Conservation (phyloP, 2,888 invertebrate genomes). For the Agrochola macilenta region DNA sequence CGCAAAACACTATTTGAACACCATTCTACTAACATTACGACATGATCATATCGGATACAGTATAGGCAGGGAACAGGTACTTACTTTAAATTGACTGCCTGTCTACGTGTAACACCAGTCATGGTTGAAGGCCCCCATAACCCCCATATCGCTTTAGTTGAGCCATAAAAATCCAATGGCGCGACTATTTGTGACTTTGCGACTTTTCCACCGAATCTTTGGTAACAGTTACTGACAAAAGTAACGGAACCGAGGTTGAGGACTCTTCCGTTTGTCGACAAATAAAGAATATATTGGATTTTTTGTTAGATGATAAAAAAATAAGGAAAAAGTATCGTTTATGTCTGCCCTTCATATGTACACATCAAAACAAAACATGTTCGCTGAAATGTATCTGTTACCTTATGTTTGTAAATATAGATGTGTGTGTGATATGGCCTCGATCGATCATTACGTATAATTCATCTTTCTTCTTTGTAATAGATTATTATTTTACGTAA, state of each 20-base stretch:
- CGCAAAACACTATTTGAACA: slow-evolving; percentile 2
- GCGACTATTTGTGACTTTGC: slow-evolving; percentile 56
- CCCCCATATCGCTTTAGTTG: slow-evolving; percentile 58
- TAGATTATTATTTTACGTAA: neutral
- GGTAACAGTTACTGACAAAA: slow-evolving; percentile 36
- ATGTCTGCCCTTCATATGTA: slow-evolving; percentile 51
- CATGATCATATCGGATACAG: slow-evolving; percentile 30
- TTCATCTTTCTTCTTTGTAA: slow-evolving; percentile 14
- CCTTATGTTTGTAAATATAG: slow-evolving; percentile 37
- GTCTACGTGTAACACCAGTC: slow-evolving; percentile 45
- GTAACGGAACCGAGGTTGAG: slow-evolving; percentile 45
- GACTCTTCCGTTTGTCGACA: slow-evolving; percentile 52
- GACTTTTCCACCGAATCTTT: slow-evolving; percentile 36
- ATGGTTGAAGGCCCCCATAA: slow-evolving; percentile 52
- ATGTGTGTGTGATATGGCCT: slow-evolving; percentile 12
- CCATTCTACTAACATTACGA: slow-evolving; percentile 35
- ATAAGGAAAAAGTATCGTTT: slow-evolving; percentile 64
- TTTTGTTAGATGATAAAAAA: slow-evolving; percentile 61
- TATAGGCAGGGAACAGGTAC: slow-evolving; percentile 45
- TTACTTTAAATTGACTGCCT: slow-evolving; percentile 57
- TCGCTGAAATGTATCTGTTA: slow-evolving; percentile 57
- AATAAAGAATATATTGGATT: slow-evolving; percentile 65
- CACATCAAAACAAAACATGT: slow-evolving; percentile 62
- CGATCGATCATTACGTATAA: slow-evolving; percentile 39
- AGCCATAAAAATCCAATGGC: slow-evolving; percentile 61